phyloP scores from a whole-genome alignment of 2,797 vertebrate genomes.

The Lagorchestes hirsutus region DNA sequence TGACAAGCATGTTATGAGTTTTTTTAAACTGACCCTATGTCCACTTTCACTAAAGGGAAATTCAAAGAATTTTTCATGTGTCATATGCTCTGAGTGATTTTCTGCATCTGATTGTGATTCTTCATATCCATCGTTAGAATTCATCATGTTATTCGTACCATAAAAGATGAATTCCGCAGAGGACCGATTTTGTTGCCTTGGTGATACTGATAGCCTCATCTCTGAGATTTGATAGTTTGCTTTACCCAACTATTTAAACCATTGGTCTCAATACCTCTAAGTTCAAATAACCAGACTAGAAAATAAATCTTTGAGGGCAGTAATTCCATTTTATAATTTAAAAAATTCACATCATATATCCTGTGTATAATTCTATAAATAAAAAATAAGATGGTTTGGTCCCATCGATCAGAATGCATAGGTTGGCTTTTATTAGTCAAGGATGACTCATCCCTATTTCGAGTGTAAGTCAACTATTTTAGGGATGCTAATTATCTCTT shows the following conservation, averaged over 20 bases:
- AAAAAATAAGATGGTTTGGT: background rate
- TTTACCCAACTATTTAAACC: conserved; percentile 22
- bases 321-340: background rate
- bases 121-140: conserved; percentile 28
- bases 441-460: conserved; percentile 13
- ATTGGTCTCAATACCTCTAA: background rate
- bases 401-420: conserved; percentile 6
- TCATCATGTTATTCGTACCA: conserved; percentile 30
- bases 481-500: background rate
- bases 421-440: background rate
- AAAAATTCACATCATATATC: background rate
- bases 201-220: conserved; percentile 39
- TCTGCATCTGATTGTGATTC: background rate
- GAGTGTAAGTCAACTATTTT: background rate
- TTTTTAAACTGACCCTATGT: conserved; percentile 36
- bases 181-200: background rate
- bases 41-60: background rate
- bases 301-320: background rate
- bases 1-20: background rate
- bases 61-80: background rate
- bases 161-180: conserved; percentile 49
- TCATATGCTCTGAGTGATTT: background rate
- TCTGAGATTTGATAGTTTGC: conserved; percentile 5
- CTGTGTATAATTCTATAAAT: background rate
- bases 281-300: background rate